Conservation (phyloP, 2,113 vertebrate species). For the Embiotoca jacksoni region DNA sequence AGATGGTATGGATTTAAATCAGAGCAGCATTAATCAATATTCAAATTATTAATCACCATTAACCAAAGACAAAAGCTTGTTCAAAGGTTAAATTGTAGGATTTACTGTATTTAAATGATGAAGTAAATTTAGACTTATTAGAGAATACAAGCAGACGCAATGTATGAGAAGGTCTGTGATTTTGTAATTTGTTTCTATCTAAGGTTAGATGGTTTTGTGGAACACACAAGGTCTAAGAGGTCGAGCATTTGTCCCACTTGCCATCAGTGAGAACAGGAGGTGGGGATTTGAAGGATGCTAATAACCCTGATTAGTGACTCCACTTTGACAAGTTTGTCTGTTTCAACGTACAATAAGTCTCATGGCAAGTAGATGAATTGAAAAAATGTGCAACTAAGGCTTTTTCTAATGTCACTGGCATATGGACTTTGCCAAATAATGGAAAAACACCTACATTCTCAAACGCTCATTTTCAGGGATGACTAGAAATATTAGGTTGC, state of each 20-base stretch:
- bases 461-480: neutral
- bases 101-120: constrained; percentile 12
- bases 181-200: constrained; percentile 21
- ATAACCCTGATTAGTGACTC: constrained; percentile 43
- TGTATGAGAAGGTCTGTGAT: constrained; percentile 15
- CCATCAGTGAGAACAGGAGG: constrained; percentile 17
- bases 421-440: neutral
- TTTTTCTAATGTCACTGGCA: neutral
- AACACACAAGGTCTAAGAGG: constrained; percentile 44
- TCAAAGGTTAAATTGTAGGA: constrained; percentile 17
- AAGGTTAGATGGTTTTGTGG: constrained; percentile 39
- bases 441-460: neutral
- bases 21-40: constrained; percentile 2
- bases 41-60: neutral
- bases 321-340: constrained; percentile 47
- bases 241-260: constrained; percentile 40
- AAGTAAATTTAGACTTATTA: constrained; percentile 20
- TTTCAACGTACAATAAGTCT: constrained; percentile 33
- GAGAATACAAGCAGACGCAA: constrained; percentile 15
- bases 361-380: constrained; percentile 18
- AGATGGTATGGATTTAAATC: neutral
- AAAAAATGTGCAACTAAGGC: neutral
- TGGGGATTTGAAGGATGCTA: constrained; percentile 10
- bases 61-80: constrained; percentile 12
- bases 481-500: neutral